Percentiles rank a stretch among this genome's conserved stretches.
phyloP scores from a whole-genome alignment of 2,797 vertebrate genomes.

The Cryptoprocta ferox region DNA sequence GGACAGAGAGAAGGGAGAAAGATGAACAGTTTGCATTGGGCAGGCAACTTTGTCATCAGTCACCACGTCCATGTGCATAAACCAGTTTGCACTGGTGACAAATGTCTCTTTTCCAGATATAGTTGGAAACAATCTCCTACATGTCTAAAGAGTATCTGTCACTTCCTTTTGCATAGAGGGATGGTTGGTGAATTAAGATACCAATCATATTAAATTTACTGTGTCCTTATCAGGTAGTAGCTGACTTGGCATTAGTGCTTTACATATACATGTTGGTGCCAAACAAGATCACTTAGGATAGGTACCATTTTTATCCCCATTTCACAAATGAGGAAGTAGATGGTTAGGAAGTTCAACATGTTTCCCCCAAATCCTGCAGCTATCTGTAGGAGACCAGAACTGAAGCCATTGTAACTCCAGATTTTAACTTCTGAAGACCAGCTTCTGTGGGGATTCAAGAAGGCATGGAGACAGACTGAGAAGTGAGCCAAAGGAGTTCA shows the following conservation, averaged over 20 bases:
- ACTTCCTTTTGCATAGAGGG: neutral
- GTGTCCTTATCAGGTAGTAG: neutral
- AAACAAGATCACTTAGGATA: neutral
- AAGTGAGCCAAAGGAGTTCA: neutral
- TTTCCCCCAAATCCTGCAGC: neutral
- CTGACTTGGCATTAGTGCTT: neutral
- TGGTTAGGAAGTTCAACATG: neutral
- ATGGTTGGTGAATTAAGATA: neutral
- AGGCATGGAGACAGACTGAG: neutral
- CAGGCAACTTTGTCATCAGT: neutral
- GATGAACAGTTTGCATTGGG: neutral
- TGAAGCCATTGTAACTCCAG: neutral
- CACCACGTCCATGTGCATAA: neutral
- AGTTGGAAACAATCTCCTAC: neutral
- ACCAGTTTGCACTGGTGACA: neutral
- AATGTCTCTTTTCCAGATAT: neutral
- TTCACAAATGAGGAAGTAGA: neutral
- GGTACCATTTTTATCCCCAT: neutral
- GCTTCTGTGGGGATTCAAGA: neutral
- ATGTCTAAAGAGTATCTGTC: neutral
- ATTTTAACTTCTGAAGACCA: neutral
- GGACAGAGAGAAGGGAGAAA: neutral
- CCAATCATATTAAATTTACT: neutral
- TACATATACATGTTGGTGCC: neutral
- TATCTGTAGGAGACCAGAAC: neutral